These are phyloP conservation scores for Ibidorhyncha struthersii DNA, from an alignment of 2,113 vertebrate species.

Conservation along the genomic window DNA sequence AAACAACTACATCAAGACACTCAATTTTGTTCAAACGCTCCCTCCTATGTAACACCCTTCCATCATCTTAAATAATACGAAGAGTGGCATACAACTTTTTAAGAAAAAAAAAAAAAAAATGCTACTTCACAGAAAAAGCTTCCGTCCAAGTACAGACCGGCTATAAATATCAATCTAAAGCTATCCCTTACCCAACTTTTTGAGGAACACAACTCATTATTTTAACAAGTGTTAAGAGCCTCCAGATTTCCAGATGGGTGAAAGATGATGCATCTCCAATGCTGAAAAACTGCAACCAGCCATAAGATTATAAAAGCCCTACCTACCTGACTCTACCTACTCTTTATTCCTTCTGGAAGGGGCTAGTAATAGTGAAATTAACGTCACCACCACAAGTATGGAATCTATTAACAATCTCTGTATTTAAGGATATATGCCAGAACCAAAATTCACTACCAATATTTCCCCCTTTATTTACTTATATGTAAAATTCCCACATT, in stretches of 20 bases:
- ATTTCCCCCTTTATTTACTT: background rate
- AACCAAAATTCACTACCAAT: background rate
- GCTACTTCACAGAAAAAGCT: background rate
- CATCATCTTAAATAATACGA: constrained; percentile 45
- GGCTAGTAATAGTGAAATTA: background rate
- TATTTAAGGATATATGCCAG: background rate
- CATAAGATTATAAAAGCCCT: background rate
- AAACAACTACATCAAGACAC: background rate
- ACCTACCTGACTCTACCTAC: background rate
- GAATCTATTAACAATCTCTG: background rate
- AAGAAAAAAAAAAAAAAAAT: background rate
- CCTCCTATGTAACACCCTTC: constrained; percentile 48
- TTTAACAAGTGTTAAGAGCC: background rate
- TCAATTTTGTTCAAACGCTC: background rate
- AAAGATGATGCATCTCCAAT: background rate
- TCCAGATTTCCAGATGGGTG: background rate
- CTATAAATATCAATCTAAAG: background rate
- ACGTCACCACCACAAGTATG: background rate
- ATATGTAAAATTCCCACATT: background rate
- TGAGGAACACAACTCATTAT: background rate
- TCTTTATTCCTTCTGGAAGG: background rate
- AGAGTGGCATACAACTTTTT: background rate
- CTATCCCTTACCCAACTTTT: background rate
- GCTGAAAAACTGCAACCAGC: background rate
- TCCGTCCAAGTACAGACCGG: background rate